Evolutionary conservation across 2,797 vertebrate species (phyloP).

Genomic region (Coluber constrictor): DNA sequence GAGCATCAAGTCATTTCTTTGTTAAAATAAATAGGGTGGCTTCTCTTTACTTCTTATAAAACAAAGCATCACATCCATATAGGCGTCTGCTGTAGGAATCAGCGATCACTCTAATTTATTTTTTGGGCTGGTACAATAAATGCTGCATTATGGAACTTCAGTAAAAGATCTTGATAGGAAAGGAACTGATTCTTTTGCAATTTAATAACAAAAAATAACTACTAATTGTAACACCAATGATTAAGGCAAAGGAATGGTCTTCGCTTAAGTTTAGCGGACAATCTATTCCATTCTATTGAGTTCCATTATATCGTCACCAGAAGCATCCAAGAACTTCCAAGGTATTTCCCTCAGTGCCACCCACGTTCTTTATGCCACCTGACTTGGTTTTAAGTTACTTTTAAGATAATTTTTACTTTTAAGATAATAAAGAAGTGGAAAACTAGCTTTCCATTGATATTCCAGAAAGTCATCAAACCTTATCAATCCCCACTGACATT

Average conservation of each 20-base stretch:
- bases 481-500: neutral
- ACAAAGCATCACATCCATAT: neutral
- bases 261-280: neutral
- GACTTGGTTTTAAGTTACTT: neutral
- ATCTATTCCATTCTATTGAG: neutral
- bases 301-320: neutral
- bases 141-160: neutral
- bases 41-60: neutral
- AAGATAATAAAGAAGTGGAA: neutral
- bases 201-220: neutral
- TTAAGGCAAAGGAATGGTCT: neutral
- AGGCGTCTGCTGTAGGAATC: neutral
- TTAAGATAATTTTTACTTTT: neutral
- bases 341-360: neutral
- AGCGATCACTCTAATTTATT: neutral
- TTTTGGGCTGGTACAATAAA: neutral
- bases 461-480: neutral
- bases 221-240: neutral
- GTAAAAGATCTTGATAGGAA: neutral
- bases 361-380: neutral
- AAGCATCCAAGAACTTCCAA: neutral
- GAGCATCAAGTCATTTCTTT: neutral
- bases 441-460: neutral
- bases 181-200: neutral
- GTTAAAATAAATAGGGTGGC: neutral